These are phyloP conservation scores for Agrypnus murinus DNA, from an alignment of 2,888 invertebrate genomes.

Conservation along the genomic window DNA sequence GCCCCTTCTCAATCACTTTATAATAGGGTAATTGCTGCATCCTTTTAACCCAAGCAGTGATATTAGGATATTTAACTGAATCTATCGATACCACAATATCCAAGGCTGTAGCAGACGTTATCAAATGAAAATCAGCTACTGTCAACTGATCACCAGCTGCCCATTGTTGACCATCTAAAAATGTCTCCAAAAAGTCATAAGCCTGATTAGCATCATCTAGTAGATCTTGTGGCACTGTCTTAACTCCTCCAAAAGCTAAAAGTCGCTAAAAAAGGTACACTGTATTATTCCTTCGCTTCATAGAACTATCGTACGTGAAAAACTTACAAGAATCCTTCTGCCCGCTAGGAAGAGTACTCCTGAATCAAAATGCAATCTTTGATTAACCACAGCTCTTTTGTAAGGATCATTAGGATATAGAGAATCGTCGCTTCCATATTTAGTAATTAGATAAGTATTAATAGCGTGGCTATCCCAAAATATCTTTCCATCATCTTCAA, in stretches of 20 bases:
- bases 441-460: constrained; percentile 81
- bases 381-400: constrained; percentile 84
- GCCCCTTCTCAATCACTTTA: no score
- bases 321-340: no score
- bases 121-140: constrained; percentile 63
- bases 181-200: constrained; percentile 62
- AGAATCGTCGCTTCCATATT: constrained; percentile 85
- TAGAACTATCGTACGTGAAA: no score
- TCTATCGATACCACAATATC: constrained; percentile 69
- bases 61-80: constrained; percentile 65
- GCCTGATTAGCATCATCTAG: constrained; percentile 9
- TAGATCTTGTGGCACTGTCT: constrained; percentile 67
- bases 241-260: no score
- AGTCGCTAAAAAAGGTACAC: no score
- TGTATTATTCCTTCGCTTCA: no score
- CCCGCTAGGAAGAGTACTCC: no score
- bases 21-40: no score
- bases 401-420: constrained; percentile 87
- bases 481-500: constrained; percentile 73
- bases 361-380: constrained; percentile 88
- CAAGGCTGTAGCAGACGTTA: constrained; percentile 71
- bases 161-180: constrained; percentile 60
- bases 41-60: constrained; percentile 8
- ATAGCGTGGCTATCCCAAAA: constrained; percentile 80
- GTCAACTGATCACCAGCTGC: constrained; percentile 63